Base-by-base conservation (phyloP, 2,797 vertebrate genomes). In the Myripristis murdjan region DNA sequence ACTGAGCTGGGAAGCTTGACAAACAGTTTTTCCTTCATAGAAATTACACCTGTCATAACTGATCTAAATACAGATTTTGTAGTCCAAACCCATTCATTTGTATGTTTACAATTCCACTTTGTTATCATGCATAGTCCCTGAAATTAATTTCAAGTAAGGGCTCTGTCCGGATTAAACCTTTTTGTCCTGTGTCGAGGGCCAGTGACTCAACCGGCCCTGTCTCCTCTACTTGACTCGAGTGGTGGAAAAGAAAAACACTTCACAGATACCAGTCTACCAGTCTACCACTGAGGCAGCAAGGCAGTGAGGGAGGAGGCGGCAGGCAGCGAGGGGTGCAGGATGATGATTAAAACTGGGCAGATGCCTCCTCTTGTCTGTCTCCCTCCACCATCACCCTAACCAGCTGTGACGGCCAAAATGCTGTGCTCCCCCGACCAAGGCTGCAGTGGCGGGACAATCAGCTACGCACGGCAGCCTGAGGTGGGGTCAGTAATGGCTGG, bases 401-500 rank as follows among this genome's bases (percentile, higher is more conserved):
- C 64, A 77, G 77, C 73, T 62, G 79, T 89, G 90, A 92, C 77
- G 67, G 81, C 76, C 75, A 87, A 87, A 89, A 85, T 24, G 61
- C 77, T 64, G 52, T 2, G 37, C 57, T 48, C 80, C 70, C 67
- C 26, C 10, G 7, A 35, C 55, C 3, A 47, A 69, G 79, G 83
- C 79, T 26, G 23, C 9, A 22, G 76, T 52, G 67, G 68, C 70
- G 58, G 67, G 71, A 86, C 70, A 55, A 54, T 82, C 81, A 62
- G 70, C 75, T 68, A 61, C 3, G 49, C 67, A 24, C 83, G 53
- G 83, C 74, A 73, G 83, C 83, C 76, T 15, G 53, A 72, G 67
- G 79, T 79, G 57, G 85, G 73, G 81, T 86, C 82, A 81, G 84
- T 87, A 87, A 90, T 84, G 86, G 71, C 79, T 49, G 87, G 80